A percentile compares a stretch with the other conserved stretches of the same genome.
These are phyloP conservation scores for Pao palembangensis DNA, from an alignment of 2,113 vertebrate species.

Conservation along the genomic window DNA sequence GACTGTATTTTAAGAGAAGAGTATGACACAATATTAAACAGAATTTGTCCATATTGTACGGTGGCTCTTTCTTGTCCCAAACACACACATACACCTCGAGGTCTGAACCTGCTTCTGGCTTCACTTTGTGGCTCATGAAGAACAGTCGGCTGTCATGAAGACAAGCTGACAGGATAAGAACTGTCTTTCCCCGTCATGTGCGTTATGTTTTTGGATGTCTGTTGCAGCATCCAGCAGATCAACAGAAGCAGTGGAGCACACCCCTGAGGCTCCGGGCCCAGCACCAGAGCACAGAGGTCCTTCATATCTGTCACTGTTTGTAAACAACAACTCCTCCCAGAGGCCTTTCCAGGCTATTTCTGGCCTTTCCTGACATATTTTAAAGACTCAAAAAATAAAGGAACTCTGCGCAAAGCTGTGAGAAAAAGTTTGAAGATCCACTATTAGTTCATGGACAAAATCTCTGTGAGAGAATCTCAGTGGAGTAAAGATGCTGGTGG, in stretches of 20 bases:
- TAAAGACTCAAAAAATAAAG: slow-evolving; percentile 52
- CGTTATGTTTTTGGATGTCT: slow-evolving; percentile 15
- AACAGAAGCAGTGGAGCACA: slow-evolving; percentile 40
- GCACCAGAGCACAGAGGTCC: slow-evolving; percentile 65
- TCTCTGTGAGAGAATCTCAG: slow-evolving; percentile 47
- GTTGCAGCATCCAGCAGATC: slow-evolving; percentile 35
- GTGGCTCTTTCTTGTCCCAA: slow-evolving; percentile 14
- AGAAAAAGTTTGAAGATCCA: slow-evolving; percentile 32
- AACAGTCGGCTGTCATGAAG: too few relatives aligned
- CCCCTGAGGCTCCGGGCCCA: slow-evolving; percentile 53
- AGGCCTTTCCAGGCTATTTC: slow-evolving; percentile 51
- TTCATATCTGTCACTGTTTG: slow-evolving; percentile 71
- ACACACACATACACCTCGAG: neutral
- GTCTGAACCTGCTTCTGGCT: neutral
- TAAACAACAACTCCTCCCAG: slow-evolving; percentile 68
- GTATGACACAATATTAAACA: slow-evolving; percentile 98
- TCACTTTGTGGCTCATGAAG: neutral
- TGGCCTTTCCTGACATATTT: slow-evolving; percentile 55
- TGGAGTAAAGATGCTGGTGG: slow-evolving; percentile 36
- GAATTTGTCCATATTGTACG: slow-evolving; percentile 79
- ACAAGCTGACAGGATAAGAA: too few relatives aligned
- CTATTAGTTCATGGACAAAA: slow-evolving; percentile 17
- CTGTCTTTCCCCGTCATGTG: neutral
- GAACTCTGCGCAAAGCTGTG: slow-evolving; percentile 35
- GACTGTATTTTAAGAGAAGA: slow-evolving; percentile 98